A percentile compares a stretch with the other conserved stretches of the same genome.
These are phyloP conservation scores for Sarcophaga peregrina DNA, from an alignment of 1,140 invertebrate species.

Conservation along the genomic window DNA sequence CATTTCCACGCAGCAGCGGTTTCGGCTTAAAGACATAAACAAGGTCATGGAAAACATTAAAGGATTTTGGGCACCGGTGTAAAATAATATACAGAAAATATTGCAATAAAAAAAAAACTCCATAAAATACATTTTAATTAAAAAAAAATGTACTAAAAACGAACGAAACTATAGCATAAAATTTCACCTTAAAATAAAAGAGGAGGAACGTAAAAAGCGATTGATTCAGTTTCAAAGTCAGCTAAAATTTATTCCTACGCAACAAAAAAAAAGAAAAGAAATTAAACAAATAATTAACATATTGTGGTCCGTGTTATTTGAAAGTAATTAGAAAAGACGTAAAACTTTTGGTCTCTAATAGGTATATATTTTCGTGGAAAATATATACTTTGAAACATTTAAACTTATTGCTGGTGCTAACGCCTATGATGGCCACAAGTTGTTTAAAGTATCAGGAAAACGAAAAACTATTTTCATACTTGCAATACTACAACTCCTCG, in stretches of 20 bases:
- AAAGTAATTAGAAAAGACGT: no score
- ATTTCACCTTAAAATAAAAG: no score
- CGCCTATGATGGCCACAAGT: slow-evolving; percentile 56
- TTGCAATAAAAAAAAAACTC: background rate
- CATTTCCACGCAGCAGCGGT: background rate
- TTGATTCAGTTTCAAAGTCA: background rate
- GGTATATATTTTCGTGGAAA: no score
- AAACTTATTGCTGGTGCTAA: slow-evolving; percentile 2
- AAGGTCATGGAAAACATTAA: slow-evolving; percentile 38
- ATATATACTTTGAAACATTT: background rate
- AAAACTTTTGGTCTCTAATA: no score
- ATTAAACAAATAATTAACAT: background rate
- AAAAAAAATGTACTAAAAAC: slow-evolving; percentile 5
- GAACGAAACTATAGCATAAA: background rate
- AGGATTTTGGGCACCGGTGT: slow-evolving; percentile 29
- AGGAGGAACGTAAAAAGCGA: no score
- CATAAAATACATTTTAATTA: background rate
- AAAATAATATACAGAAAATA: slow-evolving; percentile 36
- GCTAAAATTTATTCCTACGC: background rate
- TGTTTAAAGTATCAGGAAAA: slow-evolving; percentile 41
- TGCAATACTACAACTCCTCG: slow-evolving; percentile 44
- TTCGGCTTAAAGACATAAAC: slow-evolving; percentile 23
- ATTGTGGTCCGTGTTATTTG: background rate
- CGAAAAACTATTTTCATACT: slow-evolving; percentile 9
- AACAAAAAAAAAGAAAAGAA: background rate